Percentiles rank a stretch among this genome's conserved stretches.
Conservation (phyloP, 2,113 vertebrate species). For the Myrmecobius fasciatus region DNA sequence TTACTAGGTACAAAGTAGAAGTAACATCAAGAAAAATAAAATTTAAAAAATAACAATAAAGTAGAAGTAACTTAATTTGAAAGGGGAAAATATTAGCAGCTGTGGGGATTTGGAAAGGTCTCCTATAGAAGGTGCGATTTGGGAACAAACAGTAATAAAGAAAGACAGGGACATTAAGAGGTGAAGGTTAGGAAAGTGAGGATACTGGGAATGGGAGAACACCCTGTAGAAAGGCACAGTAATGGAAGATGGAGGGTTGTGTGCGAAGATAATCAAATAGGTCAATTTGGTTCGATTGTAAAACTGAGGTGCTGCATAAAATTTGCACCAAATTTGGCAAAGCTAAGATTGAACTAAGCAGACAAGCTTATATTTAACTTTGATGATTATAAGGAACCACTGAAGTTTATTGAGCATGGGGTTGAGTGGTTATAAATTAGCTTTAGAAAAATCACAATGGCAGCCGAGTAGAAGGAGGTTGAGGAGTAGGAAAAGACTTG, state of each 20-base stretch:
- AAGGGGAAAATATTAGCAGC: background rate
- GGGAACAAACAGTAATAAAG: background rate
- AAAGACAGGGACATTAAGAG: background rate
- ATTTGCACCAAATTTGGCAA: background rate
- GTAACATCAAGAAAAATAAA: too few species aligned
- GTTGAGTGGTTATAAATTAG: background rate
- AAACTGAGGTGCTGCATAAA: background rate
- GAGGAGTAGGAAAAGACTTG: background rate
- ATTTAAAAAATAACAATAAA: background rate
- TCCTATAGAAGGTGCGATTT: background rate
- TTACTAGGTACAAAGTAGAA: background rate
- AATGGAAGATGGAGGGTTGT: background rate
- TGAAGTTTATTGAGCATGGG: background rate
- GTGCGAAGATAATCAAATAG: background rate
- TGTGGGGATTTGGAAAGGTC: background rate
- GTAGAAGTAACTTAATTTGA: background rate
- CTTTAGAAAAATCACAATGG: background rate
- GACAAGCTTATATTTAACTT: background rate
- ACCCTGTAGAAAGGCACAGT: background rate
- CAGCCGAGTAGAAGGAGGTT: background rate
- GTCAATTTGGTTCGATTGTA: background rate
- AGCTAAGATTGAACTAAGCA: background rate
- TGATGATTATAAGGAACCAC: background rate
- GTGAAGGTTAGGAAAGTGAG: background rate
- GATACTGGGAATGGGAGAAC: background rate